A percentile compares a stretch with the other conserved stretches of the same genome.
Evolutionary conservation across 2,113 vertebrate genomes (phyloP).

Genomic region (Chaenogobius annularis): DNA sequence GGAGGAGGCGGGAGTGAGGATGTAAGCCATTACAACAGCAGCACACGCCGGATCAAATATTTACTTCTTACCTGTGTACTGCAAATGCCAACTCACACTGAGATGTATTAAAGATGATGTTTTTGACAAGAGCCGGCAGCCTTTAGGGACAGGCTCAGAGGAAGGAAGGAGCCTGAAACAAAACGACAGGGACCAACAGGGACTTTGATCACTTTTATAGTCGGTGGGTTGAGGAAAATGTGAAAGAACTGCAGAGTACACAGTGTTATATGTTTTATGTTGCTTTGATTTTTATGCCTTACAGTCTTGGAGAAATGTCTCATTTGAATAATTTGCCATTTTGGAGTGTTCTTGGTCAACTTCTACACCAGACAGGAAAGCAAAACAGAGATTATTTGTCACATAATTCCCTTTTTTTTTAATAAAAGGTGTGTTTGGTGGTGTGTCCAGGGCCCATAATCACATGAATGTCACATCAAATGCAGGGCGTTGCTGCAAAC

Average conservation of each 20-base stretch:
- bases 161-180: background rate
- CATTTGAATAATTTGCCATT: no score
- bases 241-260: background rate
- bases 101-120: conserved; percentile 51
- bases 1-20: conserved; percentile 33
- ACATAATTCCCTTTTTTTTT: no score
- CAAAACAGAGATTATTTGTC: no score
- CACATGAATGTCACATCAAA: no score
- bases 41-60: conserved; percentile 55
- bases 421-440: no score
- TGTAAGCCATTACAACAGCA: conserved; percentile 62
- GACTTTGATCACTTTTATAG: background rate
- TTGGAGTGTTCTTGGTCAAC: no score
- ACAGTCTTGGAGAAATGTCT: no score
- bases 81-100: conserved; percentile 19
- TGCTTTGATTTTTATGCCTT: no score
- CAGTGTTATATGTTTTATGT: no score
- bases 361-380: no score
- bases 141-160: background rate
- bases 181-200: background rate
- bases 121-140: conserved; percentile 9
- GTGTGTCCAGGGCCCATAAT: no score
- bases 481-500: no score
- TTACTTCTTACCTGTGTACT: conserved; percentile 59
- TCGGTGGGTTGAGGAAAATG: background rate